Conservation (phyloP, 2,797 vertebrate species). For the Sebastes hopkinsi region DNA sequence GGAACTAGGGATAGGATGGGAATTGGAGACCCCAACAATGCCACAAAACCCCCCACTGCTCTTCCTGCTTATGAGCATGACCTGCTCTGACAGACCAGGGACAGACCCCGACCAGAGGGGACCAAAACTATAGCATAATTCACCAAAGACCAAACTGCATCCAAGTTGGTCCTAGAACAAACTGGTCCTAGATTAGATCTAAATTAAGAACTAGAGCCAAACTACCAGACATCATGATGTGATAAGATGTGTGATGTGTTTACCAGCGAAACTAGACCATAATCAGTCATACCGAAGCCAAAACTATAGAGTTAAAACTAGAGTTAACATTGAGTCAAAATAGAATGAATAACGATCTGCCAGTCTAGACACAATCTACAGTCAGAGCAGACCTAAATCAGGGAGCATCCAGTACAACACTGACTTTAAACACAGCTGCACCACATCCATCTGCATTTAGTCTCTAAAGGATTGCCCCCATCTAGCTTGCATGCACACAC, state of each 20-base stretch:
- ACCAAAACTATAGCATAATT: slow-evolving; percentile 30
- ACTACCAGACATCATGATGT: not conserved
- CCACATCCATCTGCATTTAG: slow-evolving; percentile 7
- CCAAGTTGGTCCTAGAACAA: not conserved
- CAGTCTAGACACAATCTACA: not conserved
- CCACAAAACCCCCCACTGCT: slow-evolving; percentile 68
- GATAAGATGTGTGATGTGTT: not conserved
- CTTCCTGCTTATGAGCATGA: slow-evolving; percentile 74
- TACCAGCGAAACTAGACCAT: not conserved
- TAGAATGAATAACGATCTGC: not conserved
- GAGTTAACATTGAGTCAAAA: not conserved
- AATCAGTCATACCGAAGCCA: not conserved
- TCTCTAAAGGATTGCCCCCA: slow-evolving; percentile 8
- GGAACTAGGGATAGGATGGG: slow-evolving; percentile 68
- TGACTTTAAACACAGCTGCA: slow-evolving; percentile 16
- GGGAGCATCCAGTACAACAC: not conserved
- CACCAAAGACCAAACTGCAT: not conserved
- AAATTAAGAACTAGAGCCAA: not conserved
- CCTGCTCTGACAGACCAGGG: slow-evolving; percentile 67
- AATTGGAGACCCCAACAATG: slow-evolving; percentile 76
- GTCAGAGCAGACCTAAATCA: not conserved
- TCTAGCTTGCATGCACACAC: not conserved
- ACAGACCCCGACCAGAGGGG: slow-evolving; percentile 13
- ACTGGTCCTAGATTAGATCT: not conserved
- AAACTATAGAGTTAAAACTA: not conserved